Base-by-base conservation (phyloP, 1,140 invertebrate genomes). In the Trachymyrmex cornetzi region DNA sequence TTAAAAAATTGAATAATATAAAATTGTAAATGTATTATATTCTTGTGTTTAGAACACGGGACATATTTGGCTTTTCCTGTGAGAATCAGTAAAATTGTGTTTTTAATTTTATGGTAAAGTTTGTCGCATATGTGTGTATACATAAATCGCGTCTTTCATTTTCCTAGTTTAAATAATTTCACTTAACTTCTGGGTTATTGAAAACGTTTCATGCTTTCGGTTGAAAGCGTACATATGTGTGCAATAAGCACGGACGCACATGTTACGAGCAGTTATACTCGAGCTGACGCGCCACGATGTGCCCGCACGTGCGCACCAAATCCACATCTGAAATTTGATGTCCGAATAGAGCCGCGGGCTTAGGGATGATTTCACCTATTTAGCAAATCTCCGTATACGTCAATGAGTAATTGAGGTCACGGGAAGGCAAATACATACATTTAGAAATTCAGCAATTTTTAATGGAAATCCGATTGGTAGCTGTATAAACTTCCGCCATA, bases 261-360 rank as follows among this genome's bases (percentile, higher is more conserved):
- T 16, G 34, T 85, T 79, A 79, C 74, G 74, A 57, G 53, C 64
- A 66, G 77, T 88, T 64, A 88, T 61, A 79, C 66, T 34, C 63
- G 71, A 34, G 53, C 55, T 77, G 30, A 90, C 77, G 57, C 59
- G 71, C 61, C 16, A 38, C 64, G 38, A 16, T 34, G 59, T 50
- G 59, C 6, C 44, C 22, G n/a, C 30, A 30, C 69, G 80, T 50
- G 57, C 57, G 34, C 44, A 55, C 22, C n/a, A 66, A 75, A 89
- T 67, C 57, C 57, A 44, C 27, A 69, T 53, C 27, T 50, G 79
- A 55, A 69, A 57, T 71, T 81, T 24, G 64, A 71, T 71, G 64
- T 57, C 66, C 22, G 34, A 44, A 44, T 59, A 27, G 34, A 66
- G 12, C 61, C 24, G 19, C 61, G 9, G 30, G 22, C 50, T 3